These are phyloP conservation scores for Patagioenas fasciata DNA, from an alignment of 2,113 vertebrate species.

Conservation along the genomic window DNA sequence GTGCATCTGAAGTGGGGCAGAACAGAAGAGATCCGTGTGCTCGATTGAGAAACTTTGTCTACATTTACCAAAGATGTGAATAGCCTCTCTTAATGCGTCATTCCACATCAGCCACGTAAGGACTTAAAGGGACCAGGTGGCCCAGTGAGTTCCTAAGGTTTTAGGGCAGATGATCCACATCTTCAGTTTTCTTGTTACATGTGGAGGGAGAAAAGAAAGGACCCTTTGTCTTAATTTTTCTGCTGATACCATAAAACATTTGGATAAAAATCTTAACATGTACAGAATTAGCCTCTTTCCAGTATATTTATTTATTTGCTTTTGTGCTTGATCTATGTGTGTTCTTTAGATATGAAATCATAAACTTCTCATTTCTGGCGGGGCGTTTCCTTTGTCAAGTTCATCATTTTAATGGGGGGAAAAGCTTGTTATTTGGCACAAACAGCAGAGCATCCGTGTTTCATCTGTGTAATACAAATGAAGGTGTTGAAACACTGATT, in stretches of 20 bases:
- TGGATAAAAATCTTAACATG: background rate
- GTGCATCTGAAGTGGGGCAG: background rate
- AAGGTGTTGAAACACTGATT: background rate
- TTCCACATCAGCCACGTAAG: accelerated
- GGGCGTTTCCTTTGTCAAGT: background rate
- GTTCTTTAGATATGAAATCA: background rate
- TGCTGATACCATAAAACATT: background rate
- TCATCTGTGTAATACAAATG: background rate
- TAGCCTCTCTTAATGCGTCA: accelerated
- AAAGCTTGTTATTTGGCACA: background rate
- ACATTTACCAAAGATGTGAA: background rate
- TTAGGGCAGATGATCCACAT: background rate
- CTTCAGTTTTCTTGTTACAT: background rate
- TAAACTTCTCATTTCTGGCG: background rate
- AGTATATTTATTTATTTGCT: background rate
- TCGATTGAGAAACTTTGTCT: background rate
- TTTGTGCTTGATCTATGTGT: background rate
- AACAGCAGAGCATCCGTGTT: background rate
- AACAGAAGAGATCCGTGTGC: background rate
- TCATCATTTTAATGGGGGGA: background rate
- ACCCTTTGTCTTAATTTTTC: background rate
- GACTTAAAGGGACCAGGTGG: background rate
- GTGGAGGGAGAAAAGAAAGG: background rate
- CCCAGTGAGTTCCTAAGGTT: background rate
- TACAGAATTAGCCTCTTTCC: background rate